These are phyloP conservation scores for Semibalanus balanoides DNA, from an alignment of 1,140 invertebrate species.

Conservation along the genomic window DNA sequence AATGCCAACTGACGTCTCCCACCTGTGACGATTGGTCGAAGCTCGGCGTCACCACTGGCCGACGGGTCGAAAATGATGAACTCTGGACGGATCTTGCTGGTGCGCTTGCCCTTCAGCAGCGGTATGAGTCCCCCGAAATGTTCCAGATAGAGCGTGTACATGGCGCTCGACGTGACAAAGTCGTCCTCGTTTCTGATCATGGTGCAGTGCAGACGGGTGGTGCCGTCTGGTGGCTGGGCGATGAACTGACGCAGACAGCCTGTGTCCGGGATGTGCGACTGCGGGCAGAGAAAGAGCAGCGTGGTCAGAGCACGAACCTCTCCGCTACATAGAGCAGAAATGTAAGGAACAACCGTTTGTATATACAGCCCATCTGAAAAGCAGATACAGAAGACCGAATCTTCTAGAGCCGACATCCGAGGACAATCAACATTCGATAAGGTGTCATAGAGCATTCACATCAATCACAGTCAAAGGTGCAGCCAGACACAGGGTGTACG, in stretches of 20 bases:
- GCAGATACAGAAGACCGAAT: too few relatives aligned
- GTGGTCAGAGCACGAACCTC: too few relatives aligned
- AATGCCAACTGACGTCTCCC: too few relatives aligned
- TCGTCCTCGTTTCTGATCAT: constrained; percentile 71
- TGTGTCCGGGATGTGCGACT: constrained; percentile 87
- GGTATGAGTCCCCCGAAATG: constrained; percentile 92
- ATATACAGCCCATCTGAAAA: too few relatives aligned
- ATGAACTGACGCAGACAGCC: constrained; percentile 81
- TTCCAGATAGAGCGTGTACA: constrained; percentile 90
- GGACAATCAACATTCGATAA: too few relatives aligned
- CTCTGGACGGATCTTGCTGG: constrained; percentile 91
- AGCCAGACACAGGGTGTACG: too few relatives aligned
- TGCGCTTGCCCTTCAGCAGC: constrained; percentile 83
- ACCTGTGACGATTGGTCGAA: constrained; percentile 25
- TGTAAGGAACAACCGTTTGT: too few relatives aligned
- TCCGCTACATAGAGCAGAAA: too few relatives aligned
- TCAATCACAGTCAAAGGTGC: too few relatives aligned
- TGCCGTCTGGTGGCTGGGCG: constrained; percentile 67
- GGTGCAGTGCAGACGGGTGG: constrained; percentile 80
- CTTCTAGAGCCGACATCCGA: too few relatives aligned
- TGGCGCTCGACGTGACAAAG: constrained; percentile 44
- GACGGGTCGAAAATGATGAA: constrained; percentile 97
- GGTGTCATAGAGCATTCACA: too few relatives aligned
- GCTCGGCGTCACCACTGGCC: constrained; percentile 31
- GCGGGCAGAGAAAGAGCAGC: too few relatives aligned